Evolutionary conservation across 2,797 vertebrate genomes (phyloP), one percentile per base, ranked within the genome.

Genomic region (Dicrostonyx torquatus): DNA sequence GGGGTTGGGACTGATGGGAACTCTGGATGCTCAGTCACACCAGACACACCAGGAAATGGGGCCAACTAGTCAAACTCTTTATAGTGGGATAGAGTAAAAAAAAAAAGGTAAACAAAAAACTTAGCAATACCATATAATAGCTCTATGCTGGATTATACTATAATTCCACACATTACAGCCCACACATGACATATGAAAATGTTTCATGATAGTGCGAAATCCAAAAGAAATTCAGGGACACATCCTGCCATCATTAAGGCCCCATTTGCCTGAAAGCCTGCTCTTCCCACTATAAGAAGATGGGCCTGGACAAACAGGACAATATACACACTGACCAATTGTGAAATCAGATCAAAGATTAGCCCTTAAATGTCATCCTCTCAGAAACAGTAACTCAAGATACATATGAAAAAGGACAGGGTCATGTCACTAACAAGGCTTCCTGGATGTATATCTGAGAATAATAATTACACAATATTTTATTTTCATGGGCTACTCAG

Each of bases 371-470:
- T 70, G 6, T 89, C 18, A 66, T 94, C 18, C 22, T 70, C 92
- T 79, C 62, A 73, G 37, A 93, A 89, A 50, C 45, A 66, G 58
- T 60, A 94, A 82, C 17, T 79, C 62, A 26, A 68, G 48, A 73
- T 37, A 91, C 83, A 80, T 43, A 80, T n/a, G 58, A 5, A 75
- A 92, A 87, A 77, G 26, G 40, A 79, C 34, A 79, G 72, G 5
- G 90, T 5, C 22, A 40, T 50, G 15, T 48, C 76, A 96, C 92
- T 93, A 24, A 94, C 92, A 91, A 87, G 31, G 0, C 22, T 87
- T 89, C 34, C 31, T 90, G 45, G 45, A 94, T 76, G 72, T 13
- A 76, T 29, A 95, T 20, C 40, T 80, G 66, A 75, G 60, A 48
- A 96, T 88, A 93, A 2, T 1, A 92, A 68, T 87, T 34, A 22